These are phyloP conservation scores for Brachyalestes nurse DNA, from an alignment of 2,797 vertebrate species.

Conservation along the genomic window DNA sequence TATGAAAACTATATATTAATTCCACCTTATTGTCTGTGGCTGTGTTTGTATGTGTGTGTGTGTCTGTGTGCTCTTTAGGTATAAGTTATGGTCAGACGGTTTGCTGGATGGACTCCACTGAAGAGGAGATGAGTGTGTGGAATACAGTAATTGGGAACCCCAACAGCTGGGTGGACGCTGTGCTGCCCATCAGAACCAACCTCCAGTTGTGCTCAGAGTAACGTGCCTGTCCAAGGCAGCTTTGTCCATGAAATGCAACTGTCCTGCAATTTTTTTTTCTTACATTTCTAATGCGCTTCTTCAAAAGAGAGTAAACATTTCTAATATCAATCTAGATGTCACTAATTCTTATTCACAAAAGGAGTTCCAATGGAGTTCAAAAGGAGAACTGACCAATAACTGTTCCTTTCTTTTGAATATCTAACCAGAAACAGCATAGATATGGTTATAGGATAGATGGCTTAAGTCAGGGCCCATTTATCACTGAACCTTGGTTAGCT, in stretches of 20 bases:
- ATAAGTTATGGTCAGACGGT: constrained; percentile 89
- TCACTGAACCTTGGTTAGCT: not conserved
- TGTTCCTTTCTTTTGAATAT: not conserved
- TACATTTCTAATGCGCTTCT: not conserved
- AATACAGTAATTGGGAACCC: constrained; percentile 82
- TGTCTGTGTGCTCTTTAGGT: constrained; percentile 72
- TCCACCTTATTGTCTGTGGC: not conserved
- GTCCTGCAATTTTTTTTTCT: not conserved
- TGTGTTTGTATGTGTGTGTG: not conserved
- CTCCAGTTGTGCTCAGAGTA: constrained; percentile 65
- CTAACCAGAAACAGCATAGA: not conserved
- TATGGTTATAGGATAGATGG: not conserved
- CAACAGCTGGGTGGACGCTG: constrained; percentile 85
- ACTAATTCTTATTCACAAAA: not conserved
- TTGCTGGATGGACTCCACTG: constrained; percentile 95
- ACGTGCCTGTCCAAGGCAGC: not conserved
- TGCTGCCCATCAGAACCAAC: constrained; percentile 88
- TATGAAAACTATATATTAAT: not conserved
- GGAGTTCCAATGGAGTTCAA: too few species aligned
- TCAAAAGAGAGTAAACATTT: not conserved
- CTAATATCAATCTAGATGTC: not conserved
- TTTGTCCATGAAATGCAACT: not conserved
- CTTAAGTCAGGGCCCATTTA: not conserved
- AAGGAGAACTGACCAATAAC: not conserved
- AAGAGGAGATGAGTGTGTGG: constrained; percentile 86